phyloP scores from a whole-genome alignment of 2,888 invertebrate genomes.

The Cabera pusaria region DNA sequence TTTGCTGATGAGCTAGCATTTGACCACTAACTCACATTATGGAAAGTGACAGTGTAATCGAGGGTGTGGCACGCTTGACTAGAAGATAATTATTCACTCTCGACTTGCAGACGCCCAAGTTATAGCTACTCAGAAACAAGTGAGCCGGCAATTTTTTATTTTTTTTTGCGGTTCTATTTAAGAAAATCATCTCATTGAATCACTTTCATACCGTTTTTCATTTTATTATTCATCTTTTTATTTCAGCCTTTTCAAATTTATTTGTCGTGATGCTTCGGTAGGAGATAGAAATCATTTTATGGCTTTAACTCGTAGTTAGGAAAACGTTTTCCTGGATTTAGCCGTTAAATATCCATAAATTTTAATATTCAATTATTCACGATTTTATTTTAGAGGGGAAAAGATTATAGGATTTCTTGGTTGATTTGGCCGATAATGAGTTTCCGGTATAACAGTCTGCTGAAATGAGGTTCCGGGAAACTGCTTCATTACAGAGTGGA shows the following conservation, averaged over 20 bases:
- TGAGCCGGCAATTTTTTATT: too few species aligned
- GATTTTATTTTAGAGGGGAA: conserved; percentile 71
- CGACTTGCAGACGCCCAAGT: too few species aligned
- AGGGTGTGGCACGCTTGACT: too few species aligned
- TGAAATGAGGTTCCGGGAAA: conserved; percentile 56
- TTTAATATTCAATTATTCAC: conserved; percentile 74
- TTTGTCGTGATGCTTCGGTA: conserved; percentile 19
- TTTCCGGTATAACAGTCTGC: conserved; percentile 74
- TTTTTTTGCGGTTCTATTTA: too few species aligned
- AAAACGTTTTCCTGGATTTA: conserved; percentile 49
- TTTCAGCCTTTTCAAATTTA: conserved; percentile 22
- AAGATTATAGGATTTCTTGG: conserved; percentile 76
- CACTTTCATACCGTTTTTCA: conserved; percentile 3
- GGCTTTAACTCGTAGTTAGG: conserved; percentile 29
- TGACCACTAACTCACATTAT: too few species aligned
- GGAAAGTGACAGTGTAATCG: too few species aligned
- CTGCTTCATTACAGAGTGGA: conserved; percentile 53
- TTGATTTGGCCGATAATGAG: conserved; percentile 75
- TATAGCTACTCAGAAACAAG: too few species aligned
- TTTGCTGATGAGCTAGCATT: too few species aligned
- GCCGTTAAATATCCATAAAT: conserved; percentile 46
- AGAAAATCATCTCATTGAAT: too few species aligned
- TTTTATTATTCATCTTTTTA: conserved; percentile 6
- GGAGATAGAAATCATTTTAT: conserved; percentile 16
- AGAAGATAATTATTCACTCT: too few species aligned